These are phyloP conservation scores for Rhincodon typus DNA, from an alignment of 2,797 vertebrate species.

Conservation along the genomic window DNA sequence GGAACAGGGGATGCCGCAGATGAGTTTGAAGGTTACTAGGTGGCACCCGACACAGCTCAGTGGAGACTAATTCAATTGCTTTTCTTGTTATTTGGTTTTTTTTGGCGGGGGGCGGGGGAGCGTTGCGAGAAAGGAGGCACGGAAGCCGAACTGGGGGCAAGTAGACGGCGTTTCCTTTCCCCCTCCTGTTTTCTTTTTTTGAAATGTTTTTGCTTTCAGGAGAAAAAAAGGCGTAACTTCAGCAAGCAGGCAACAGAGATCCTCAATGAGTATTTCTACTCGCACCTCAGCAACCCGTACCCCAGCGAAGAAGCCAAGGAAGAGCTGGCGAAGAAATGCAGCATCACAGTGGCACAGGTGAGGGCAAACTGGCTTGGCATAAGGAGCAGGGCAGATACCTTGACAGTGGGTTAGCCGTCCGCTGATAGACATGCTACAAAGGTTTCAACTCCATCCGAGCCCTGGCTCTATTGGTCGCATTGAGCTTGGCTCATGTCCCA, in stretches of 20 bases:
- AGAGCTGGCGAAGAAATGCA: conserved; percentile 96
- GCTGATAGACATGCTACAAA: neutral
- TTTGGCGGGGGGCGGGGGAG: neutral
- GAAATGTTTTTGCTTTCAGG: conserved; percentile 52
- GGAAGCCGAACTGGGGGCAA: neutral
- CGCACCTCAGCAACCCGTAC: conserved; percentile 98
- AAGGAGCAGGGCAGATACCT: too few species aligned
- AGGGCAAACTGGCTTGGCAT: conserved; percentile 36
- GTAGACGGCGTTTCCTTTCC: neutral
- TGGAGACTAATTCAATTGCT: too few species aligned
- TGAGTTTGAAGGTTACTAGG: neutral
- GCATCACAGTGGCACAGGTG: conserved; percentile 98
- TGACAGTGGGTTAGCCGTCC: too few species aligned
- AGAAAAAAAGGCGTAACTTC: conserved; percentile 97
- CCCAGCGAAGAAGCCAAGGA: conserved; percentile 99
- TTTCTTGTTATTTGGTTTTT: too few species aligned
- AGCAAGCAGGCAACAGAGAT: conserved; percentile 99
- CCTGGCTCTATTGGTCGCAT: neutral
- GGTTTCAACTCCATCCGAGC: neutral
- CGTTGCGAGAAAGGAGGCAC: neutral
- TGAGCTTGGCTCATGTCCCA: neutral
- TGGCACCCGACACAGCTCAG: neutral
- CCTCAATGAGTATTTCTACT: conserved; percentile 99
- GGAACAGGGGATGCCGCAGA: neutral
- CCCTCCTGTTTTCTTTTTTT: conserved; percentile 39